Base-by-base conservation (phyloP, 2,113 vertebrate genomes). In the Gallinago paraguaiae region DNA sequence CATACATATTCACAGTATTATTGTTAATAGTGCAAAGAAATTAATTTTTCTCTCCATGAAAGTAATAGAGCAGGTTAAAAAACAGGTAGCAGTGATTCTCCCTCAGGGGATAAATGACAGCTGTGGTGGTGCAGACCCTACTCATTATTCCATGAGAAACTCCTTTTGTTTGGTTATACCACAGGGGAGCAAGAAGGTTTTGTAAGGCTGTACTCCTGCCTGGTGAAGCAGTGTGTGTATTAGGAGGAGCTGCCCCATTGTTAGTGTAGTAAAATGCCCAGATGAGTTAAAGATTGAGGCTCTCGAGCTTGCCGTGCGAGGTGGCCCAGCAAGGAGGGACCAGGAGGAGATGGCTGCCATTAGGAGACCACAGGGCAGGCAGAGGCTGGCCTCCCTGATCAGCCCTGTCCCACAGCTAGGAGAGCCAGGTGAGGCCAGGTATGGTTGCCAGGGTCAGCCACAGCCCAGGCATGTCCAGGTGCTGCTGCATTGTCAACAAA, bases 371-470 rank as follows among this genome's bases (percentile, higher is more conserved):
- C 14, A 51, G n/a, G 27, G 33, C 0, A 1, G 20, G 53, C 5
- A n/a, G 23, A 31, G 13, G 1, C 27, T 33, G 35, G 4, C 17
- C 7, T 75, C 16, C 17, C 10, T 0, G 1, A 1, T 15, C 16
- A 24, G 28, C 20, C 6, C 7, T 1, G 0, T 11, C 48, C 25
- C 30, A 57, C 16, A 24, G 18, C 1, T 7, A 45, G 30, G 20
- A 0, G 3, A 41, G 10, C 16, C 2, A 2, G 27, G 39, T 17
- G 0, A 2, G 48, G 43, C 27, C 1, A 1, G 20, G n/a, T 7
- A 28, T 20, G 22, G 22, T 50, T 41, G 33, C 15, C 0, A 1
- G 8, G 4, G 16, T 18, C 1, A 0, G 24, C 25, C 51, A 39
- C 27, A 65, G 48, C 10, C 7, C 0, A 0, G 28, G 14, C 45